Percentiles rank a stretch among this genome's conserved stretches.
Evolutionary conservation across 35 echinoderm and acorn worm species (phyloP).

Genomic region (Lytechinus variegatus): DNA sequence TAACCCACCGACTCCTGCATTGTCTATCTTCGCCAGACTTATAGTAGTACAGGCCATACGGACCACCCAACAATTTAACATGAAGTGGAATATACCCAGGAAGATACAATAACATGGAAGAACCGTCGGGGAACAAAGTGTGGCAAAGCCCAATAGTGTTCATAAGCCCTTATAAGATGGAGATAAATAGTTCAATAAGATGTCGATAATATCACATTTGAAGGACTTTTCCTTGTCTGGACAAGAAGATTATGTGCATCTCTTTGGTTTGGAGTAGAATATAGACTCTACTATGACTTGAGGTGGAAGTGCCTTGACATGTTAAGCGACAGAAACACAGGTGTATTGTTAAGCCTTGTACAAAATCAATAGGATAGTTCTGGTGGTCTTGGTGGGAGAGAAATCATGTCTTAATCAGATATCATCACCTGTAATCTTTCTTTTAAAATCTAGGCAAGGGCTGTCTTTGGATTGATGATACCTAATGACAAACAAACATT

Average conservation of each 20-base stretch:
- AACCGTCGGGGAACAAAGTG: neutral
- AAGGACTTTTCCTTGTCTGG: neutral
- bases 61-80: neutral
- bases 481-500: constrained; percentile 2
- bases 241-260: neutral
- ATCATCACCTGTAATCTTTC: neutral
- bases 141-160: neutral
- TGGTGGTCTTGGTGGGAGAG: neutral
- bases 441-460: neutral
- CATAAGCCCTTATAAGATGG: neutral
- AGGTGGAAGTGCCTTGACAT: neutral
- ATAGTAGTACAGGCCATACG: no score
- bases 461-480: neutral
- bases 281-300: no score
- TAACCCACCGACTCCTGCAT: neutral
- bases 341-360: neutral
- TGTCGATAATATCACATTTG: neutral
- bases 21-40: no score
- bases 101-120: neutral
- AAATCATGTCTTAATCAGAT: neutral
- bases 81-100: neutral
- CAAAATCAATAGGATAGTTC: neutral
- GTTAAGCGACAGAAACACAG: neutral
- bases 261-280: no score
- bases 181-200: neutral